Percentiles rank a stretch among this genome's conserved stretches.
These are phyloP conservation scores for Chauna torquata DNA, from an alignment of 2,113 vertebrate species.

Conservation along the genomic window DNA sequence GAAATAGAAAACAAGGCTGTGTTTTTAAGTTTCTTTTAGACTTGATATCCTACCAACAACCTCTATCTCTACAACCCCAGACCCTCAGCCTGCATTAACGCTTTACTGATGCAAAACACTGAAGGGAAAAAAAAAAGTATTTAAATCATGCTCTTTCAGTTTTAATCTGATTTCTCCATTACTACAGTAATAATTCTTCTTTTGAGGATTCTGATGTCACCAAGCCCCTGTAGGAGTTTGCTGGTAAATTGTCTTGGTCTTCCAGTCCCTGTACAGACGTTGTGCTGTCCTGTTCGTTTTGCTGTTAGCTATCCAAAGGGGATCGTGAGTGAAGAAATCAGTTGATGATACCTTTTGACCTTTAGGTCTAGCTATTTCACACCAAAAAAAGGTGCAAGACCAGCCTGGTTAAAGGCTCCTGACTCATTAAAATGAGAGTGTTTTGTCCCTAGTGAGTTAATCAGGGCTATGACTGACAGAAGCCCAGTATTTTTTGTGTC, in stretches of 20 bases:
- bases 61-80: background rate
- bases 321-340: background rate
- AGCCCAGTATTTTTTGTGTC: accelerated
- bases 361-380: background rate
- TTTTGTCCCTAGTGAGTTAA: background rate
- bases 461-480: background rate
- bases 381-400: background rate
- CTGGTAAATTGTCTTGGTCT: background rate
- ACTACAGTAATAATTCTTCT: background rate
- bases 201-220: background rate
- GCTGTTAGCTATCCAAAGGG: background rate
- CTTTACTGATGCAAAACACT: background rate
- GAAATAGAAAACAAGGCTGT: background rate
- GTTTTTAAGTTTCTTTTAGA: background rate
- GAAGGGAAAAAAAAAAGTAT: background rate
- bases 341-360: background rate
- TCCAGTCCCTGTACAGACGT: background rate
- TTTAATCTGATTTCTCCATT: background rate
- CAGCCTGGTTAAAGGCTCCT: background rate
- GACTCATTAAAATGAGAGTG: background rate
- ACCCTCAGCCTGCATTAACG: background rate
- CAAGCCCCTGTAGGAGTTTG: background rate
- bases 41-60: background rate
- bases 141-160: background rate
- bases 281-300: background rate